These are phyloP conservation scores for Serripes groenlandicus DNA, from an alignment of 2,888 invertebrate genomes.

Conservation along the genomic window DNA sequence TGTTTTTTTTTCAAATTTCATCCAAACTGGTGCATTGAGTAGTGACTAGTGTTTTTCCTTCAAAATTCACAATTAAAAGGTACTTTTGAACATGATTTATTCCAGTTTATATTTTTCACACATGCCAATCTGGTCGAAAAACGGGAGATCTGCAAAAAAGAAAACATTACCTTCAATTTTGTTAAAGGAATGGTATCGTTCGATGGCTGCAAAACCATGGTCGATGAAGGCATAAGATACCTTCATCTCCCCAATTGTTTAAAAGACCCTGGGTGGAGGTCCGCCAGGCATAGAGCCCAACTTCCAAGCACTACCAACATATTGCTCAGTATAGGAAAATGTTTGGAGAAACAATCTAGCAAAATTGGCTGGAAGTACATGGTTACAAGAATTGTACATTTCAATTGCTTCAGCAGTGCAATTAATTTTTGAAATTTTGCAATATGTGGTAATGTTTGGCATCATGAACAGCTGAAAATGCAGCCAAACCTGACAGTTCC, in stretches of 20 bases:
- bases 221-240: slow-evolving; percentile 36
- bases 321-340: not conserved
- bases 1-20: too few species aligned
- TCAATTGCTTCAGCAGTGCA: not conserved
- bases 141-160: too few species aligned
- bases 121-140: too few species aligned
- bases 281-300: slow-evolving; percentile 87
- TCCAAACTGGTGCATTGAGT: too few species aligned
- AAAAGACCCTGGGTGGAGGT: slow-evolving; percentile 99
- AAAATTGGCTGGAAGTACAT: not conserved
- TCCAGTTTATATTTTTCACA: too few species aligned
- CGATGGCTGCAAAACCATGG: slow-evolving; percentile 58
- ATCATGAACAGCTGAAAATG: slow-evolving; percentile 10
- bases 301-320: slow-evolving; percentile 50
- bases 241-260: slow-evolving; percentile 93
- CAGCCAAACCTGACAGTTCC: slow-evolving; percentile 99
- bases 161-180: too few species aligned
- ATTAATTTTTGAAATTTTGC: too few species aligned
- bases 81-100: too few species aligned
- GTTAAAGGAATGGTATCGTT: too few species aligned
- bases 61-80: too few species aligned
- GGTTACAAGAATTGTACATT: not conserved
- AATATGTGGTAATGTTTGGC: not conserved
- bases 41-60: too few species aligned
- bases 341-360: too few species aligned